Conservation (phyloP, 2,113 vertebrate species). For the Cnemophilus loriae region DNA sequence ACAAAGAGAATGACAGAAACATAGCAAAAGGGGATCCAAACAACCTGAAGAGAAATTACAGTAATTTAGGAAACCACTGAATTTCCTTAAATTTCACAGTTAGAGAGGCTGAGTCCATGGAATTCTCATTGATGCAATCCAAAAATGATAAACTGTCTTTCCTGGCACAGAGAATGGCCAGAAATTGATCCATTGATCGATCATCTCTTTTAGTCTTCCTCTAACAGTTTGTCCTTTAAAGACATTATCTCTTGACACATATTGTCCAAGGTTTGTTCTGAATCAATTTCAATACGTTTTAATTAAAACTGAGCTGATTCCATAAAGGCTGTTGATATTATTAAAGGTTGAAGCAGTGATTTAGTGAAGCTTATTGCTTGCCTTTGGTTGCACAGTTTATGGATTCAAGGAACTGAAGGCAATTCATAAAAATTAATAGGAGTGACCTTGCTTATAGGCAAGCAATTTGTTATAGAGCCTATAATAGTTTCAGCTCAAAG, state of each 20-base stretch:
- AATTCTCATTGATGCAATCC: neutral
- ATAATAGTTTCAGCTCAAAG: neutral
- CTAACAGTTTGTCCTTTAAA: neutral
- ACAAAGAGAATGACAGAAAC: neutral
- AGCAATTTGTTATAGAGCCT: neutral
- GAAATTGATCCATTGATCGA: neutral
- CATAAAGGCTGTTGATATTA: neutral
- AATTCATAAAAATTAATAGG: neutral
- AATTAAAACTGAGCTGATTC: neutral
- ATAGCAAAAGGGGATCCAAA: neutral
- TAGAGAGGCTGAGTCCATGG: neutral
- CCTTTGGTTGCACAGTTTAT: neutral
- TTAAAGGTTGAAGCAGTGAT: neutral
- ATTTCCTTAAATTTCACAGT: neutral
- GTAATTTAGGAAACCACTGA: neutral
- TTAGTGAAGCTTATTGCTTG: neutral
- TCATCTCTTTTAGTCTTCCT: neutral
- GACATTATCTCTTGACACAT: neutral
- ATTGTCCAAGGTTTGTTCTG: neutral
- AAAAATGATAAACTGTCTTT: neutral
- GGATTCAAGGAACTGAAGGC: neutral
- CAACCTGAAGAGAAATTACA: neutral
- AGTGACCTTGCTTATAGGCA: conserved; percentile 12
- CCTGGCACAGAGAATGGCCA: neutral
- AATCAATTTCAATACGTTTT: conserved; percentile 6